A percentile compares a stretch with the other conserved stretches of the same genome.
Conservation (phyloP, 2,888 invertebrate species). For the Hypomecis atomaria region DNA sequence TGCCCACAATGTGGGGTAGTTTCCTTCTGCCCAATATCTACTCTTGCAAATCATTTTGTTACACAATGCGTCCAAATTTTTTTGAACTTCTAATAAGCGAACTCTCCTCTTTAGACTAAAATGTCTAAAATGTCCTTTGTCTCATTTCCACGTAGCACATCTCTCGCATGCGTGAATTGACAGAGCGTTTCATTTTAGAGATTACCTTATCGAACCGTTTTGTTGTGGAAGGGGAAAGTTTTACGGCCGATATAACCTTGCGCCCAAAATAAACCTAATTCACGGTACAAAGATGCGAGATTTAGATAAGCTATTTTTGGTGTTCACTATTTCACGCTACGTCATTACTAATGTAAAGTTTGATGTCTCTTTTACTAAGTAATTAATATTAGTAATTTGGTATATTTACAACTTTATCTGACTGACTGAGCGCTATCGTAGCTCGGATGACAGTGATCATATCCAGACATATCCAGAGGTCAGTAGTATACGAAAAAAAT, state of each 20-base stretch:
- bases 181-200: background rate
- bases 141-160: background rate
- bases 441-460: no score
- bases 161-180: background rate
- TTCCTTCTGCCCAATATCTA: no score
- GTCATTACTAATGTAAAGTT: background rate
- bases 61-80: no score
- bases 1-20: no score
- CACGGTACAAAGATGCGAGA: background rate
- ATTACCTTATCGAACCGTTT: background rate
- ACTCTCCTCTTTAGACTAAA: no score
- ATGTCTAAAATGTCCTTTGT: background rate
- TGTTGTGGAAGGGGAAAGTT: background rate
- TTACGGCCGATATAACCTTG: constrained; percentile 7
- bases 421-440: no score
- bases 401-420: no score
- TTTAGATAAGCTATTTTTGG: constrained; percentile 24
- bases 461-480: no score
- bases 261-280: constrained; percentile 14
- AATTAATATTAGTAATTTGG: no score
- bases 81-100: no score
- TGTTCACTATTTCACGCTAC: constrained; percentile 9
- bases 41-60: no score
- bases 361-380: constrained; percentile 8
- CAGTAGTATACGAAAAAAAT: no score